Conservation (phyloP, 2,797 vertebrate species). For the Sebastiscus albofasciatus region DNA sequence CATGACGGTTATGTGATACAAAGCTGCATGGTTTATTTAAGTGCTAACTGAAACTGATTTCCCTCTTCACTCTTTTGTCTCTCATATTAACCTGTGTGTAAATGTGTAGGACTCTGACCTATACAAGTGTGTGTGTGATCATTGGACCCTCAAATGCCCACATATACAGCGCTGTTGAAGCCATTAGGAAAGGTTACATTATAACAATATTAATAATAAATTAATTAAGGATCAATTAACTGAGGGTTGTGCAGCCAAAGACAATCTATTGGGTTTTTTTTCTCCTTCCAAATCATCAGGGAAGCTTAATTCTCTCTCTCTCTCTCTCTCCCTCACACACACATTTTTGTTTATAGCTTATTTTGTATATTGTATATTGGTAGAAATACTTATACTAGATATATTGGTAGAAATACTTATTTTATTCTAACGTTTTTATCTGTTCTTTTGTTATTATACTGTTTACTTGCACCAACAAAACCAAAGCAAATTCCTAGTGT, state of each 20-base stretch:
- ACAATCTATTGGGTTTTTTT: not conserved
- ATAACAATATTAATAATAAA: not conserved
- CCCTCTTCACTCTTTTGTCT: slow-evolving; percentile 3
- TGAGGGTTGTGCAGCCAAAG: not conserved
- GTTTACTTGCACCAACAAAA: too few species aligned
- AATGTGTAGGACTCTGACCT: slow-evolving; percentile 1
- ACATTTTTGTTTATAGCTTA: too few species aligned
- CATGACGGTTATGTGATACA: not conserved
- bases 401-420: too few species aligned
- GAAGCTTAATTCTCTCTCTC: slow-evolving; percentile 9
- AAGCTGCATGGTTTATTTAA: not conserved
- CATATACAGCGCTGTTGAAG: not conserved
- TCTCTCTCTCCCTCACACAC: too few species aligned
- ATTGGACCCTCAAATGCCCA: not conserved
- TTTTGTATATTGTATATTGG: too few species aligned
- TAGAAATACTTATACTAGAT: too few species aligned
- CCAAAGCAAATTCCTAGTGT: too few species aligned
- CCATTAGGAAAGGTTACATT: not conserved
- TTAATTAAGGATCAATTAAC: not conserved
- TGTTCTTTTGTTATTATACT: too few species aligned
- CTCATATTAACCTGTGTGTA: slow-evolving; percentile 7
- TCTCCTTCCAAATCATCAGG: not conserved
- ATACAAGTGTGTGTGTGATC: not conserved
- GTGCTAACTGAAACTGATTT: slow-evolving; percentile 15
- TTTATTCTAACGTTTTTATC: too few species aligned